Evolutionary conservation across 2,113 vertebrate species (phyloP).

Genomic region (Caranx melampygus): DNA sequence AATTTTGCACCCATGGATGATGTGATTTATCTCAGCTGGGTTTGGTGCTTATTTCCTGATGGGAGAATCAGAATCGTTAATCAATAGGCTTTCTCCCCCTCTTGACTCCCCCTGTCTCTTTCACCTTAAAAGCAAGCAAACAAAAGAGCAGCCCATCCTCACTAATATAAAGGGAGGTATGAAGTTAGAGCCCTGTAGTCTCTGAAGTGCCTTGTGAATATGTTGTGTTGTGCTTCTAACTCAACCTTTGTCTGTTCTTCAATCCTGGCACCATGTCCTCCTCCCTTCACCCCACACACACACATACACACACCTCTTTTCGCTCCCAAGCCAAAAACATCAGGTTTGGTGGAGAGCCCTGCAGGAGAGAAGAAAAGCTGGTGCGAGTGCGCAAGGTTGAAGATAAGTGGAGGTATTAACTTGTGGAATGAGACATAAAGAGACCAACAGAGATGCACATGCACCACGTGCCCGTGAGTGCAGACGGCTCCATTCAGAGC

Average conservation of each 20-base stretch:
- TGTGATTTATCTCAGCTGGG: slow-evolving; percentile 63
- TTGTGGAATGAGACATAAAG: slow-evolving; percentile 59
- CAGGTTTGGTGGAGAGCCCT: slow-evolving; percentile 12
- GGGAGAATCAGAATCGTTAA: slow-evolving; percentile 69
- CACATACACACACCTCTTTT: neutral
- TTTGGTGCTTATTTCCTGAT: slow-evolving; percentile 49
- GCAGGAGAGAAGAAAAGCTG: slow-evolving; percentile 32
- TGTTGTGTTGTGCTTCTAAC: slow-evolving; percentile 19
- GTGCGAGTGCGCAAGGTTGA: slow-evolving; percentile 48
- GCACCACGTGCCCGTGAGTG: slow-evolving; percentile 14
- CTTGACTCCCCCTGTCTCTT: neutral
- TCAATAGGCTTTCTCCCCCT: slow-evolving; percentile 59
- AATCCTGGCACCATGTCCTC: neutral
- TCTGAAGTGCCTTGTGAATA: slow-evolving; percentile 24
- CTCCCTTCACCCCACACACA: neutral
- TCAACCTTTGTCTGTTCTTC: slow-evolving; percentile 28
- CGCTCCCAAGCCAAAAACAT: slow-evolving; percentile 29
- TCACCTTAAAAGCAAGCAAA: slow-evolving; percentile 33
- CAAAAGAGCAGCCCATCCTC: slow-evolving; percentile 27
- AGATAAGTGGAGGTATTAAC: slow-evolving; percentile 70
- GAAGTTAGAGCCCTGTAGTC: slow-evolving; percentile 17
- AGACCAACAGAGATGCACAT: slow-evolving; percentile 47
- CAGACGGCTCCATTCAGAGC: slow-evolving; percentile 43
- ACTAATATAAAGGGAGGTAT: neutral
- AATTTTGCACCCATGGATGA: slow-evolving; percentile 60